These are phyloP conservation scores for Sesamia nonagrioides DNA, from an alignment of 1,140 invertebrate genomes.

Conservation along the genomic window DNA sequence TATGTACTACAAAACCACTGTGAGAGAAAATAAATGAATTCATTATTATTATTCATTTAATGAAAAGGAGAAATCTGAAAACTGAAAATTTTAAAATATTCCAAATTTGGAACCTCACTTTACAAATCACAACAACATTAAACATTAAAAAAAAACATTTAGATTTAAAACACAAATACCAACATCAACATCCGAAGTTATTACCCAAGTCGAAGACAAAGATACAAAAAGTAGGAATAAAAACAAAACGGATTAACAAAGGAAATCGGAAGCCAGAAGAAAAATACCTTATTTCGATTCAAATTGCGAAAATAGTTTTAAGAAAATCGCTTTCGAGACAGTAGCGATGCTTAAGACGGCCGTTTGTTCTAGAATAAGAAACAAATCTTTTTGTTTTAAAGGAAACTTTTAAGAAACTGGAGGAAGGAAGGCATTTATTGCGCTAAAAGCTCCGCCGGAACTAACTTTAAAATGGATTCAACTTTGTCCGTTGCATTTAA, in stretches of 20 bases:
- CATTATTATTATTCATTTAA: too few relatives aligned
- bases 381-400: conserved; percentile 84
- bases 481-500: conserved; percentile 84
- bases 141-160: not conserved
- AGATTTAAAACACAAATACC: not conserved
- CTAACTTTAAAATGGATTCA: conserved; percentile 87
- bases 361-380: conserved; percentile 78
- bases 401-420: conserved; percentile 84
- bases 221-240: conserved; percentile 32
- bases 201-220: conserved; percentile 22
- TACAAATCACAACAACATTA: not conserved
- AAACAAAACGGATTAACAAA: conserved; percentile 47
- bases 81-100: not conserved
- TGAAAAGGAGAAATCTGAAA: too few relatives aligned
- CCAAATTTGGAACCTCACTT: not conserved
- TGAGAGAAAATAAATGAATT: too few relatives aligned
- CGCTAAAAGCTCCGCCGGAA: conserved; percentile 82
- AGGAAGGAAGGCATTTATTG: conserved; percentile 87
- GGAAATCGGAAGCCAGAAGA: conserved; percentile 46
- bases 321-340: conserved; percentile 53
- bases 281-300: conserved; percentile 55
- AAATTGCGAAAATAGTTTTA: conserved; percentile 56
- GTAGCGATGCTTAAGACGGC: conserved; percentile 61
- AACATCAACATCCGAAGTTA: conserved; percentile 1
- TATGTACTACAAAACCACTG: too few relatives aligned